These are phyloP conservation scores for Aleadryas rufinucha DNA, from an alignment of 2,113 vertebrate genomes.

Conservation along the genomic window DNA sequence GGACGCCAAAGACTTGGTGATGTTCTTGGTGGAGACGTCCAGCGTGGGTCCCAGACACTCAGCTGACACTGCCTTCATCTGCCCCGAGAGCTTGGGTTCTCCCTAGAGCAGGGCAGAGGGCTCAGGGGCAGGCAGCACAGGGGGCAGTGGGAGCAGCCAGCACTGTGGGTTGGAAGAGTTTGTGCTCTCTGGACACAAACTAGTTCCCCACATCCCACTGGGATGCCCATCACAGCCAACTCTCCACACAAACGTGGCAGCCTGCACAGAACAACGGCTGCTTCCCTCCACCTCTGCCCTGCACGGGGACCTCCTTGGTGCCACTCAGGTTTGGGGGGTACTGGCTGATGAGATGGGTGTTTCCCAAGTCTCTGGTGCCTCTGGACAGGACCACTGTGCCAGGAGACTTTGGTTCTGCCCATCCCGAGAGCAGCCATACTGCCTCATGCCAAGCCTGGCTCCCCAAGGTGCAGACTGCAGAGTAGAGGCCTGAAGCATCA, in stretches of 20 bases:
- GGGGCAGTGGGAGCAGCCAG: neutral
- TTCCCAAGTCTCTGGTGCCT: neutral
- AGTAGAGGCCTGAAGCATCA: neutral
- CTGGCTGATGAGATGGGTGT: neutral
- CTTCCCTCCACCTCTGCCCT: neutral
- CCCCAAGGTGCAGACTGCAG: neutral
- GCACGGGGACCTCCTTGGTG: neutral
- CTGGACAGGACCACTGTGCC: neutral
- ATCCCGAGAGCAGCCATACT: neutral
- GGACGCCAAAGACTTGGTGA: slow-evolving; percentile 94
- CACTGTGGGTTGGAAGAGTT: neutral
- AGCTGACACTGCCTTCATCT: slow-evolving; percentile 93
- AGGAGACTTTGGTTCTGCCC: neutral
- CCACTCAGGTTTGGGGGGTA: neutral
- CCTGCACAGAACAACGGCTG: neutral
- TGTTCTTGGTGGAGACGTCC: slow-evolving; percentile 84
- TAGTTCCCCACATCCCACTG: accelerated
- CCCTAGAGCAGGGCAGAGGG: slow-evolving; percentile 67
- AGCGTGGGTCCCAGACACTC: slow-evolving; percentile 89
- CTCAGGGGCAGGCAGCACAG: neutral
- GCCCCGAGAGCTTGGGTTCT: slow-evolving; percentile 89
- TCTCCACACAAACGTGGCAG: neutral
- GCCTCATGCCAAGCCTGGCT: neutral
- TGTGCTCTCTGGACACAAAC: neutral
- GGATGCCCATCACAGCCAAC: neutral